These are phyloP conservation scores for Acleris holmiana DNA, from an alignment of 2,888 invertebrate genomes.

Conservation along the genomic window DNA sequence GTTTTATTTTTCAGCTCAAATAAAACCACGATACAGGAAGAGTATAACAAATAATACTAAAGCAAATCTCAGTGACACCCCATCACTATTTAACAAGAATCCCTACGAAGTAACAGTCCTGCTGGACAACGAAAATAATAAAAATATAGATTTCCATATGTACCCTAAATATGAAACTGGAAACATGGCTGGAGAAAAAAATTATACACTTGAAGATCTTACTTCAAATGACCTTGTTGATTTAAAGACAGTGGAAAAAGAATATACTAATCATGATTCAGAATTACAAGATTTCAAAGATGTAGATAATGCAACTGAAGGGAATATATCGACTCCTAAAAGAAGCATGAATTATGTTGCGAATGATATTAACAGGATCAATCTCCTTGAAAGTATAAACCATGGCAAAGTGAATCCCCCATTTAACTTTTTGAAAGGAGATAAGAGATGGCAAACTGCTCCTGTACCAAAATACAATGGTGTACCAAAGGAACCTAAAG, in stretches of 20 bases:
- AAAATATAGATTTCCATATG: conserved; percentile 21
- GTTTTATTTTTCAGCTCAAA: conserved; percentile 45
- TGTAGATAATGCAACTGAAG: conserved; percentile 27
- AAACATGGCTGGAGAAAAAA: not conserved
- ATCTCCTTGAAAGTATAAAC: conserved; percentile 53
- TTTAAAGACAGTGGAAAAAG: not conserved
- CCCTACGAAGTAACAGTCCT: conserved; percentile 65
- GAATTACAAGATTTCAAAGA: conserved; percentile 6
- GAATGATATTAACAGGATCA: conserved; percentile 49
- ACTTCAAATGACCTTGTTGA: conserved; percentile 13
- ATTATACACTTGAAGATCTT: conserved; percentile 22
- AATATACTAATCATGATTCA: not conserved
- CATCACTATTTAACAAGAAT: conserved; percentile 61
- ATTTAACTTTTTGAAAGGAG: conserved; percentile 49
- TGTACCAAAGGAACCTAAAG: conserved; percentile 49
- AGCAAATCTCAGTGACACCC: conserved; percentile 43
- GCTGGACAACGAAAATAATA: conserved; percentile 49
- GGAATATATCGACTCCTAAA: conserved; percentile 46
- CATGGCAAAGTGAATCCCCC: conserved; percentile 45
- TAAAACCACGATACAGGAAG: conserved; percentile 48
- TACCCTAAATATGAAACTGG: conserved; percentile 7
- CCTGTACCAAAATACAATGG: conserved; percentile 56
- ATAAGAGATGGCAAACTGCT: conserved; percentile 57
- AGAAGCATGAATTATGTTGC: conserved; percentile 58
- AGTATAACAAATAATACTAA: conserved; percentile 51